These are phyloP conservation scores for Corythornis vintsioides DNA, from an alignment of 2,113 vertebrate genomes.

Conservation along the genomic window DNA sequence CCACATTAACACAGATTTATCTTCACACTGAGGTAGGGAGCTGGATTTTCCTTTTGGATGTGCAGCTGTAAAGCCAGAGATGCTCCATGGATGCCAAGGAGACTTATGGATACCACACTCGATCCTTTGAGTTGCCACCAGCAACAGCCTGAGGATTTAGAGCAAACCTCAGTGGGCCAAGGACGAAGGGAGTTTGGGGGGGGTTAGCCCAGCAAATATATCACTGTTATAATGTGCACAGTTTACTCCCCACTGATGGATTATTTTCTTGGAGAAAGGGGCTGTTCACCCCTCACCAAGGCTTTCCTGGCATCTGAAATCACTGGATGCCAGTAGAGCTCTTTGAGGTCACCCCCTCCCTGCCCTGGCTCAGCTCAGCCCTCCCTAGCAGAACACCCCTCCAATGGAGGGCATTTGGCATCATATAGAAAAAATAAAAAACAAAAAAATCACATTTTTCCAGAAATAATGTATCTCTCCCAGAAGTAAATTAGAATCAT, in stretches of 20 bases:
- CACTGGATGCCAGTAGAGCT: background rate
- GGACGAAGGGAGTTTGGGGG: background rate
- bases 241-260: background rate
- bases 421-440: background rate
- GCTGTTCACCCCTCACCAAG: background rate
- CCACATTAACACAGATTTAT: rapidly evolving
- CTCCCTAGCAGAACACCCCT: background rate
- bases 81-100: background rate
- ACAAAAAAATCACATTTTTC: background rate
- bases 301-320: background rate
- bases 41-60: background rate
- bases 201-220: background rate
- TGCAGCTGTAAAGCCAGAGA: background rate
- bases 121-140: rapidly evolving
- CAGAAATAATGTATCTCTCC: background rate
- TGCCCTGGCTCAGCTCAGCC: background rate
- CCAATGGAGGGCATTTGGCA: background rate
- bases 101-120: rapidly evolving
- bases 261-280: background rate
- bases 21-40: background rate
- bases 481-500: background rate
- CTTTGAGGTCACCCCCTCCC: background rate
- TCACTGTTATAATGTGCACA: rapidly evolving
- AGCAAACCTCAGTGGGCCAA: rapidly evolving
- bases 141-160: background rate